A percentile compares a stretch with the other conserved stretches of the same genome.
These are phyloP conservation scores for Pediacus dermestoides DNA, from an alignment of 2,888 invertebrate genomes.

Conservation along the genomic window DNA sequence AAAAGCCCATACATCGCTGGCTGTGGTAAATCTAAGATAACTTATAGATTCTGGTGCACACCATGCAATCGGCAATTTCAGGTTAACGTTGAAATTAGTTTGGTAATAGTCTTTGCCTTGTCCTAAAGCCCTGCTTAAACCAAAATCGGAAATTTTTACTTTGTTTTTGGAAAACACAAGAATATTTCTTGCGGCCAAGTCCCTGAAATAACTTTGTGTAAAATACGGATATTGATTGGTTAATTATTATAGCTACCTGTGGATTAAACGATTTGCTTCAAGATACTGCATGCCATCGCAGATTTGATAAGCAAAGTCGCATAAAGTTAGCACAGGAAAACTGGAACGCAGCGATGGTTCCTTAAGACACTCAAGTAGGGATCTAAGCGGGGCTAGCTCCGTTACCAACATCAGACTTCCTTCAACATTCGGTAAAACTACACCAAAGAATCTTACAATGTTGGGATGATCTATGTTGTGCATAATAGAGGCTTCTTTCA, in stretches of 20 bases:
- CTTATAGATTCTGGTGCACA: slow-evolving; percentile 98
- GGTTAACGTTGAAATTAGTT: slow-evolving; percentile 94
- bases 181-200: slow-evolving; percentile 96
- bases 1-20: slow-evolving; percentile 98
- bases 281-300: slow-evolving; percentile 98
- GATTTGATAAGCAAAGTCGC: slow-evolving; percentile 93
- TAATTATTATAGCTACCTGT: slow-evolving; percentile 57
- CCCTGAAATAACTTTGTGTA: slow-evolving; percentile 56
- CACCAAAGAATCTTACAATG: slow-evolving; percentile 95
- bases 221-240: slow-evolving; percentile 10
- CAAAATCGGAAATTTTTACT: slow-evolving; percentile 98
- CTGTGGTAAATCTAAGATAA: slow-evolving; percentile 91
- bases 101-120: slow-evolving; percentile 99
- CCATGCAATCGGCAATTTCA: slow-evolving; percentile 98
- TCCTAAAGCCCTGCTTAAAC: slow-evolving; percentile 89
- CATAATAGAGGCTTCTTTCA: slow-evolving; percentile 98
- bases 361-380: slow-evolving; percentile 91
- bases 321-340: slow-evolving; percentile 87
- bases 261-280: slow-evolving; percentile 93
- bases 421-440: slow-evolving; percentile 78
- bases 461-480: slow-evolving; percentile 96
- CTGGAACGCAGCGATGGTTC: slow-evolving; percentile 87
- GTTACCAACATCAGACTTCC: slow-evolving; percentile 68
- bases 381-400: slow-evolving; percentile 91
- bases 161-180: slow-evolving; percentile 94